Percentiles rank a stretch among this genome's conserved stretches.
Conservation (phyloP, 2,113 vertebrate species). For the Paralichthys olivaceus region DNA sequence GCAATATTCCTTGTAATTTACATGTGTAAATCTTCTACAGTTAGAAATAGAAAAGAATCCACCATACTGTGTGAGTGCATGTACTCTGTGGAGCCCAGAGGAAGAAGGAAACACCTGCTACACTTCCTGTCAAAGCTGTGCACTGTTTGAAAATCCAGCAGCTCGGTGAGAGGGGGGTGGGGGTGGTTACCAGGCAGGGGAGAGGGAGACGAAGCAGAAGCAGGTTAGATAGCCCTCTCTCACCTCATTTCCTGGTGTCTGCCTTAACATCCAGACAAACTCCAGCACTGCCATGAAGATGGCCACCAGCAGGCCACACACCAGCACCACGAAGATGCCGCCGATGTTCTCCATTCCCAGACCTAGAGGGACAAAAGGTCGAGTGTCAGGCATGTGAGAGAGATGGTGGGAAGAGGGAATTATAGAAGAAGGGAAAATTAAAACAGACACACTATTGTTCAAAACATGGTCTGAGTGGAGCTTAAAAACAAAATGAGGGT, state of each 20-base stretch:
- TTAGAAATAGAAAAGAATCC: slow-evolving; percentile 24
- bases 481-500: slow-evolving; percentile 16
- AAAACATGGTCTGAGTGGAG: background rate
- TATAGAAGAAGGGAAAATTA: background rate
- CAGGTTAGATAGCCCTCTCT: slow-evolving; percentile 81
- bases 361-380: slow-evolving; percentile 75
- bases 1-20: background rate
- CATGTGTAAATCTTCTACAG: slow-evolving; percentile 12
- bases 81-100: slow-evolving; percentile 17
- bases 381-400: no score
- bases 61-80: slow-evolving; percentile 9
- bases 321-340: slow-evolving; percentile 98
- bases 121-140: slow-evolving; percentile 45
- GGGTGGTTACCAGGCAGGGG: slow-evolving; percentile 51
- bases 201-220: slow-evolving; percentile 81
- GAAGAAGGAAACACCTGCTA: slow-evolving; percentile 30
- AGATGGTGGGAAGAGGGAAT: background rate
- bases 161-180: slow-evolving; percentile 15
- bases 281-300: slow-evolving; percentile 99
- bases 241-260: slow-evolving; percentile 94
- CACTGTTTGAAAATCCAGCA: slow-evolving; percentile 41
- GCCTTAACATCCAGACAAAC: slow-evolving; percentile 96
- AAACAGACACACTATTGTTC: background rate
- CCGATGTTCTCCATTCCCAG: slow-evolving; percentile 99
- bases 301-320: slow-evolving; percentile 96